A percentile compares a stretch with the other conserved stretches of the same genome.
These are phyloP conservation scores for Potamarius usumacintae DNA, from an alignment of 2,113 vertebrate genomes.

Conservation along the genomic window DNA sequence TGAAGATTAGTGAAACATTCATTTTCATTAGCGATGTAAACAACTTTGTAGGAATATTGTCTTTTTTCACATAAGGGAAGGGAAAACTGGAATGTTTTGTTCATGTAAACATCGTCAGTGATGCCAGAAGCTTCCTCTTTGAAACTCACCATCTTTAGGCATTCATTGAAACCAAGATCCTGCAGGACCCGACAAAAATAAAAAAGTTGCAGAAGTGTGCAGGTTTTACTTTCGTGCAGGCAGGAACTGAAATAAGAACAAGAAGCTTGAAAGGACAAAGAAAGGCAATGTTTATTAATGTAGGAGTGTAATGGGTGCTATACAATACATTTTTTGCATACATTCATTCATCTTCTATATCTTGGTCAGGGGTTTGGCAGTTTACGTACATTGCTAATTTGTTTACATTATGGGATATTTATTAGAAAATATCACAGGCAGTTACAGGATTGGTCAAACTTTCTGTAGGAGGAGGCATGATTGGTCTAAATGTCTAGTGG, in stretches of 20 bases:
- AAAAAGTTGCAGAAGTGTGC: neutral
- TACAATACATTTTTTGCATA: neutral
- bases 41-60: no score
- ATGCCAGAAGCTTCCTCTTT: neutral
- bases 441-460: neutral
- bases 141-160: neutral
- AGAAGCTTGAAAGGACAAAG: neutral
- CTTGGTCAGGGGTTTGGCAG: neutral
- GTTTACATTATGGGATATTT: neutral
- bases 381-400: neutral
- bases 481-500: neutral
- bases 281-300: slow-evolving; percentile 1
- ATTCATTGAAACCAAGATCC: neutral
- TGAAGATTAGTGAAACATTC: no score
- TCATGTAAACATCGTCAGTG: neutral
- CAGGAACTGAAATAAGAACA: neutral
- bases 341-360: neutral
- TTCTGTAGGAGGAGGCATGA: neutral
- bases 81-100: no score
- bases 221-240: neutral
- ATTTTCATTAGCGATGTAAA: no score
- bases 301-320: neutral
- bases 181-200: neutral
- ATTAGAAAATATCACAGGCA: neutral
- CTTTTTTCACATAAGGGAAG: no score